Evolutionary conservation across 2,888 invertebrate genomes (phyloP).

Genomic region (Nephrocerus scutellatus): DNA sequence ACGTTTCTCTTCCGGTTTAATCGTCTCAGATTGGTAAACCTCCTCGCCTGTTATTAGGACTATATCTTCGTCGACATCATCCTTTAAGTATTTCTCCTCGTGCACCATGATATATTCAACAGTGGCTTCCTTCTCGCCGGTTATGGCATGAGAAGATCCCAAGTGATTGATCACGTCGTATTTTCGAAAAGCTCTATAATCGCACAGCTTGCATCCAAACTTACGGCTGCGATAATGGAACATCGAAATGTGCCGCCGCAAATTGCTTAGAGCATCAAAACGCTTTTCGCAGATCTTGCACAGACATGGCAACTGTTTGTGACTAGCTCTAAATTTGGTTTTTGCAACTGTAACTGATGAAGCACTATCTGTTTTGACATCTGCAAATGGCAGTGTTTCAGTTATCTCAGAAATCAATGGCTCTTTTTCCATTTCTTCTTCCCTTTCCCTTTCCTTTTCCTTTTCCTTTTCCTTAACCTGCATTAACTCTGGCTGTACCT

Average conservation of each 20-base stretch:
- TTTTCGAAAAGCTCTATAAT: constrained; percentile 60
- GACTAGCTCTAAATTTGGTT: constrained; percentile 14
- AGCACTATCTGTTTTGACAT: neutral
- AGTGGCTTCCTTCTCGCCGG: constrained; percentile 50
- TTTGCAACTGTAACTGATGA: neutral
- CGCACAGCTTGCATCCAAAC: constrained; percentile 69
- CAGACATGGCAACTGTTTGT: constrained; percentile 37
- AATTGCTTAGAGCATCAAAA: constrained; percentile 44
- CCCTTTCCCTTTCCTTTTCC: neutral
- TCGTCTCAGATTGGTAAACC: too few relatives aligned
- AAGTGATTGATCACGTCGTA: constrained; percentile 61
- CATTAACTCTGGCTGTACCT: neutral
- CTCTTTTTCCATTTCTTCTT: neutral
- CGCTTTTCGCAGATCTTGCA: constrained; percentile 46
- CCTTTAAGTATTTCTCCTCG: constrained; percentile 38
- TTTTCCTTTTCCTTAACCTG: neutral
- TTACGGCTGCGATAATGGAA: constrained; percentile 51
- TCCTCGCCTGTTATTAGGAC: constrained; percentile 33
- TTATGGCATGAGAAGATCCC: constrained; percentile 55
- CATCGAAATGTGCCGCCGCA: constrained; percentile 47
- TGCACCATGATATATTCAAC: constrained; percentile 40
- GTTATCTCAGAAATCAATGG: too few relatives aligned
- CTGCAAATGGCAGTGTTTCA: too few relatives aligned
- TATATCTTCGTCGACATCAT: constrained; percentile 43
- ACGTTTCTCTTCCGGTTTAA: constrained; percentile 20